Conservation (phyloP, 2,888 invertebrate species). For the Hylaea fasciaria region DNA sequence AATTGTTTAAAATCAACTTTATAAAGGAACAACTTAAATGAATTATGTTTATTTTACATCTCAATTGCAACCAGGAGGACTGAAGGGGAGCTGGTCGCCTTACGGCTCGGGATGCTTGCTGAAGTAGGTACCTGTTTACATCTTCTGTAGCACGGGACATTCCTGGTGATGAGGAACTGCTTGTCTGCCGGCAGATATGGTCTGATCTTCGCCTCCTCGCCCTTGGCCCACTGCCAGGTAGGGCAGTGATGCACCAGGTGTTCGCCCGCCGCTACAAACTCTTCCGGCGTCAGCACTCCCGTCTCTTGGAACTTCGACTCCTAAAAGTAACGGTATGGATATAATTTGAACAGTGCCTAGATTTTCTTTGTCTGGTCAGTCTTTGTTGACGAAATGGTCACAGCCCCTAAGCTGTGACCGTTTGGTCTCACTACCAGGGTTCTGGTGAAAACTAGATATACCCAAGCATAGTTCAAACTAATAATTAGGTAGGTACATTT, state of each 20-base stretch:
- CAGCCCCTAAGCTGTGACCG: no score
- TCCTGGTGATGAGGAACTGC: conserved; percentile 98
- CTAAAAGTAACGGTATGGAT: conserved; percentile 74
- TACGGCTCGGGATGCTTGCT: background rate
- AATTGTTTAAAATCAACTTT: background rate
- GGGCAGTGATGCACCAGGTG: conserved; percentile 99
- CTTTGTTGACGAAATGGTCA: no score
- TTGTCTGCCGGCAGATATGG: conserved; percentile 96
- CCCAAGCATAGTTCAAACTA: no score
- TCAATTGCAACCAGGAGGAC: no score
- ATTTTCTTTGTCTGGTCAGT: no score
- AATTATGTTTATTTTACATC: no score
- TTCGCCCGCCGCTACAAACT: conserved; percentile 99
- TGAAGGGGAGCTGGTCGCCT: no score
- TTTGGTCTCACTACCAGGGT: no score
- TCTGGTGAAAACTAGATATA: no score
- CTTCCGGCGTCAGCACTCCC: conserved; percentile 99
- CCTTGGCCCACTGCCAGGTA: conserved; percentile 99
- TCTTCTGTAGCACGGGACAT: conserved; percentile 98
- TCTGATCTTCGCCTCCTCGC: conserved; percentile 95
- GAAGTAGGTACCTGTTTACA: conserved; percentile 93
- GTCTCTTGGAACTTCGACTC: conserved; percentile 99
- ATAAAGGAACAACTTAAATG: no score
- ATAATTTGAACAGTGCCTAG: background rate
- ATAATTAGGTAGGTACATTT: no score